phyloP scores from a whole-genome alignment of 2,113 vertebrate genomes.

The Cyphotilapia sp. region DNA sequence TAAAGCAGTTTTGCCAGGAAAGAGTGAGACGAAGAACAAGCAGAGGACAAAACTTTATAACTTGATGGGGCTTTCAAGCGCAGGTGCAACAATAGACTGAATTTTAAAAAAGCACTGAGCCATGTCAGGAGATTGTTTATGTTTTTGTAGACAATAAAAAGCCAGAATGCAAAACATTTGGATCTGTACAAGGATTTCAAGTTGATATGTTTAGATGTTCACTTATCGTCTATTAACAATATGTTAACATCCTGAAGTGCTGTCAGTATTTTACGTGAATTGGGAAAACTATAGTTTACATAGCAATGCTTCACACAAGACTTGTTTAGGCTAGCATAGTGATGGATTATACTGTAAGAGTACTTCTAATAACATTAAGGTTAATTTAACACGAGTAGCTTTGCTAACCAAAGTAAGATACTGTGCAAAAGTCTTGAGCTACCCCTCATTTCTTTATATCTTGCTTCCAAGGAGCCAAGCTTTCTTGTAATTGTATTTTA shows the following conservation, averaged over 20 bases:
- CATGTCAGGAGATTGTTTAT: not conserved
- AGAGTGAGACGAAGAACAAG: not conserved
- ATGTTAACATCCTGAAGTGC: not conserved
- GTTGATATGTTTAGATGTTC: not conserved
- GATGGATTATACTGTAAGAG: not conserved
- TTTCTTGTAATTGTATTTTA: not conserved
- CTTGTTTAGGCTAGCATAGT: not conserved
- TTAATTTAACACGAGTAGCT: not conserved
- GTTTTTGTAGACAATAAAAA: not conserved
- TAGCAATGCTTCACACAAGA: not conserved
- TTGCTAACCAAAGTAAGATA: not conserved
- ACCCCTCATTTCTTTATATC: not conserved
- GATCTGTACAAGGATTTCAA: not conserved
- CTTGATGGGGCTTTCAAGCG: rapidly evolving
- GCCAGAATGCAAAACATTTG: not conserved
- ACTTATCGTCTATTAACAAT: not conserved
- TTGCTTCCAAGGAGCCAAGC: not conserved
- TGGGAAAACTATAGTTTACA: not conserved
- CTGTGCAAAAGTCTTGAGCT: not conserved
- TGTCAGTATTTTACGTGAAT: not conserved
- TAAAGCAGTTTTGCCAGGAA: not conserved
- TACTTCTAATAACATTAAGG: not conserved
- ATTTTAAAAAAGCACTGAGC: not conserved
- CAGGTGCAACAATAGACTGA: not conserved
- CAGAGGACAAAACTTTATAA: not conserved